Evolutionary conservation across 1,140 invertebrate genomes (phyloP).

Genomic region (Drosophila pandora): DNA sequence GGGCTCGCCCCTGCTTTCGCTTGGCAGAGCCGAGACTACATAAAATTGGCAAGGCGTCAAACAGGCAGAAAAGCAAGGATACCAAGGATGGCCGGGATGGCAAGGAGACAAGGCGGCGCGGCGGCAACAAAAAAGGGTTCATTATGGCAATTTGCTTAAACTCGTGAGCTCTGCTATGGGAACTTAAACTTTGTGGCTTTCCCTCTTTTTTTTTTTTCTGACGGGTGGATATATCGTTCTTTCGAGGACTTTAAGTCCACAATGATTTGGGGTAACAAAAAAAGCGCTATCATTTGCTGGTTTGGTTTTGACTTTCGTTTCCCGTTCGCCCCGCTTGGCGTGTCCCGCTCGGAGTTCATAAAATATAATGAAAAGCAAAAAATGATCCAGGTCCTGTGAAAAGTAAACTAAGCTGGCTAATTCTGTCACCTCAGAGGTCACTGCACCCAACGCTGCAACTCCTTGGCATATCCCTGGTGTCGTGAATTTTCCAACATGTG

Average conservation of each 20-base stretch:
- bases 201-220: constrained; percentile 21
- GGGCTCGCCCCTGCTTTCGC: constrained; percentile 43
- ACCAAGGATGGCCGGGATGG: constrained; percentile 3
- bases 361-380: constrained; percentile 77
- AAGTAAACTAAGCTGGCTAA: constrained; percentile 15
- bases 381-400: constrained; percentile 31
- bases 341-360: constrained; percentile 50
- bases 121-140: constrained; percentile 71
- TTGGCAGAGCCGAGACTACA: constrained; percentile 74
- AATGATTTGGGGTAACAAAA: constrained; percentile 24
- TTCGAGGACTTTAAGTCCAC: constrained; percentile 47
- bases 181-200: constrained; percentile 54
- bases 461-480: constrained; percentile 1
- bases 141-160: constrained; percentile 82
- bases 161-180: constrained; percentile 49
- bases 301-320: constrained; percentile 10
- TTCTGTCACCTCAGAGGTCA: constrained; percentile 48
- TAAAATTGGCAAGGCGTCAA: constrained; percentile 81
- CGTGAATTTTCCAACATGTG: constrained; percentile 24
- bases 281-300: constrained; percentile 32
- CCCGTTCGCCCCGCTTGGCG: constrained; percentile 59
- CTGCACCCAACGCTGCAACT: constrained; percentile 34
- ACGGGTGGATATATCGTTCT: constrained; percentile 16
- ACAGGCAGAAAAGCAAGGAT: constrained; percentile 43
- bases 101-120: constrained; percentile 12